phyloP scores from a whole-genome alignment of 2,797 vertebrate species.

The Lophius americanus region DNA sequence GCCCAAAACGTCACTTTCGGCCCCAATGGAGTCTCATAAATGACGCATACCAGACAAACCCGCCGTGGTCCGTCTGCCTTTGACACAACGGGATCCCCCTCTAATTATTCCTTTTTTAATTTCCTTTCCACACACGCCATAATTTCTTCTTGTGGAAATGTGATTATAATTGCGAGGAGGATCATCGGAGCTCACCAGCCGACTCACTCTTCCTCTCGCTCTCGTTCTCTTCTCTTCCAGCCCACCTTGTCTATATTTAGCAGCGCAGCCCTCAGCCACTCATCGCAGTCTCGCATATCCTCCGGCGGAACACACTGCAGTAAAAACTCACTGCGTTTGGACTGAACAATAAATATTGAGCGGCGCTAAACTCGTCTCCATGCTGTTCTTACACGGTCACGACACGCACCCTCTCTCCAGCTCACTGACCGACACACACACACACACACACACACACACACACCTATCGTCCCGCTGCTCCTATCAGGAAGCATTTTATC shows the following conservation, averaged over 20 bases:
- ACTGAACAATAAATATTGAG: conserved; percentile 45
- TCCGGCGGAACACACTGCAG: conserved; percentile 25
- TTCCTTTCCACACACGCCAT: conserved; percentile 9
- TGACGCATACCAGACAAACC: too few species aligned
- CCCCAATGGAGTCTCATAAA: too few species aligned
- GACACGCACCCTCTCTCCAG: neutral
- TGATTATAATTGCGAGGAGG: conserved; percentile 44
- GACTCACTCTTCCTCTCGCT: conserved; percentile 7
- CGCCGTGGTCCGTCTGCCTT: conserved; percentile 2
- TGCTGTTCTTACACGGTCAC: conserved; percentile 27
- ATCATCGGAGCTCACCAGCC: conserved; percentile 32
- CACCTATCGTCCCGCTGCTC: too few species aligned
- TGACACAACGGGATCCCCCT: conserved; percentile 22
- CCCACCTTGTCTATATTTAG: conserved; percentile 73
- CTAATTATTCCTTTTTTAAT: conserved; percentile 41
- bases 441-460: neutral
- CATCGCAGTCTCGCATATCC: conserved; percentile 46
- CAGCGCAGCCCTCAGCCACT: conserved; percentile 44
- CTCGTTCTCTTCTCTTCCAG: conserved; percentile 53
- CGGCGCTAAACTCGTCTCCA: conserved; percentile 6
- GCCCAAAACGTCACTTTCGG: too few species aligned
- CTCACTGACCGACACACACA: neutral
- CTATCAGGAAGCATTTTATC: too few species aligned
- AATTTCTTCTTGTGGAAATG: conserved; percentile 42
- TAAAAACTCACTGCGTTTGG: conserved; percentile 2